Base-by-base conservation (phyloP, 2,888 invertebrate genomes). In the Cosmia pyralina region DNA sequence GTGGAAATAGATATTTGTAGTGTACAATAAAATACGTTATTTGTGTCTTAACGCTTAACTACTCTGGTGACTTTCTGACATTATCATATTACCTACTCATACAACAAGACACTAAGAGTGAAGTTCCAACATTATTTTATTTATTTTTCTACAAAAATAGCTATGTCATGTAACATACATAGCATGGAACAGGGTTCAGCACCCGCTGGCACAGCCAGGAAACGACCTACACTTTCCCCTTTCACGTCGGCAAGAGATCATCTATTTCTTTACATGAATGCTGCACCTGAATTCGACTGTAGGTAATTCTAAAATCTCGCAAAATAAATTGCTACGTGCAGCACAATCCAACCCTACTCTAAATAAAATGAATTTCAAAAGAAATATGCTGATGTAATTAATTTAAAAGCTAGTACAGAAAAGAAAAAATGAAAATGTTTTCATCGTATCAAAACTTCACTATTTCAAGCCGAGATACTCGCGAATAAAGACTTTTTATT, bases 361-460 rank as follows among this genome's bases (percentile, higher is more conserved):
- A 83, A 86, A 85, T 87, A 83, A 83, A 82, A 85, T 79, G 58
- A 71, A 79, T 79, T 81, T 88, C 79, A 84, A 88, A 85, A 85
- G 78, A 79, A 87, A 80, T 76, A 85, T 79, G 75, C 79, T 82
- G 79, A 80, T 87, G 79, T 85, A 85, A 89, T 88, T 86, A 89
- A 85, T 79, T 78, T 84, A 80, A 88, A 82, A 85, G 83, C 87
- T 82, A 28, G 28, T 28, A 86, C 83, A 85, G 87, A 87, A 85
- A 86, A 85, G 74, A 79, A 80, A 88, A 85, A 85, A 84, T 82
- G 63, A 84, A 85, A 86, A 86, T 88, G 81, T 89, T 88, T 89
- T 87, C 85, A 85, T 85, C 72, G 68, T 75, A 87, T 86, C 81
- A 85, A 84, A 88, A 88, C 81, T 87, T 88, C 67, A 87, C 81